A percentile compares a stretch with the other conserved stretches of the same genome.
Evolutionary conservation across 1,140 invertebrate species (phyloP).

Genomic region (Drosophila albomicans): DNA sequence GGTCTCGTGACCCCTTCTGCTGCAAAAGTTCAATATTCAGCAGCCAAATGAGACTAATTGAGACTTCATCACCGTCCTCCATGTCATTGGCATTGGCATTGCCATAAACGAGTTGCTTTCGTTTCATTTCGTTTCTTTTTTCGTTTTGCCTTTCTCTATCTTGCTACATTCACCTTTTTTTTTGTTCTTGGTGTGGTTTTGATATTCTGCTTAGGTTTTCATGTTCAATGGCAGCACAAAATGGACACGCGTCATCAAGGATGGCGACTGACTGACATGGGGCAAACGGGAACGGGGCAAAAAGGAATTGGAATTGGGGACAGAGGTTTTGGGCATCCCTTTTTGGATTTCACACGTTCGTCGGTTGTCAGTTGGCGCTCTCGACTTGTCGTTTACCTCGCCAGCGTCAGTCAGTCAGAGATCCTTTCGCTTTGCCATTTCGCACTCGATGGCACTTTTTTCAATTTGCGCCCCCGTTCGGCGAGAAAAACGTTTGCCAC

Average conservation of each 20-base stretch:
- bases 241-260: slow-evolving; percentile 29
- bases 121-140: background rate
- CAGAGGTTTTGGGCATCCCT: slow-evolving; percentile 10
- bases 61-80: slow-evolving; percentile 25
- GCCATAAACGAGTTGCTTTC: slow-evolving; percentile 7
- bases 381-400: slow-evolving; percentile 45
- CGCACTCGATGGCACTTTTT: slow-evolving; percentile 61
- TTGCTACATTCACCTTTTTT: background rate
- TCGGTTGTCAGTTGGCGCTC: slow-evolving; percentile 54
- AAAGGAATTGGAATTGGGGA: background rate
- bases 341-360: slow-evolving; percentile 55
- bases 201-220: slow-evolving; percentile 49
- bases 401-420: background rate
- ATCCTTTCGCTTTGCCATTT: slow-evolving; percentile 59
- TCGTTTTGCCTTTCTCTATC: background rate
- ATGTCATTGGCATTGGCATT: slow-evolving; percentile 27
- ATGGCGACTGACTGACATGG: background rate
- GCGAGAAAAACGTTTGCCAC: slow-evolving; percentile 62
- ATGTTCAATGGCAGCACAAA: slow-evolving; percentile 49
- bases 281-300: background rate
- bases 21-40: slow-evolving; percentile 52
- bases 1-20: slow-evolving; percentile 38
- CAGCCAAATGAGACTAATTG: slow-evolving; percentile 48
- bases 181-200: background rate
- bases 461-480: slow-evolving; percentile 67